These are phyloP conservation scores for Adelges cooleyi DNA, from an alignment of 1,140 invertebrate genomes.

Conservation along the genomic window DNA sequence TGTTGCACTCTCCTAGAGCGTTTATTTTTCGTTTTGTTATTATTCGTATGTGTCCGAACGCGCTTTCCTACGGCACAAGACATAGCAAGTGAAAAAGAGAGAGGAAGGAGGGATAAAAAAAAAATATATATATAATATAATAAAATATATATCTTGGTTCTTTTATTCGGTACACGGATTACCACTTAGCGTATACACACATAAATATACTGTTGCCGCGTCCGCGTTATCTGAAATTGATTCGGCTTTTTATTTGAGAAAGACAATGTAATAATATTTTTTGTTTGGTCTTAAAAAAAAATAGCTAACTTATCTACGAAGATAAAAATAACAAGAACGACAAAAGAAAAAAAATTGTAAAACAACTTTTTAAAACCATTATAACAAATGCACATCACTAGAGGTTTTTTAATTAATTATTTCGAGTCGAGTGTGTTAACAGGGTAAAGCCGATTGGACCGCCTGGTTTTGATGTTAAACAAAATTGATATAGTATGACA, in stretches of 20 bases:
- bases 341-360: conserved; percentile 2
- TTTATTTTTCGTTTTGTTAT: conserved; percentile 17
- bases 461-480: background rate
- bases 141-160: background rate
- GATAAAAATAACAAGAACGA: conserved; percentile 15
- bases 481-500: background rate
- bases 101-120: background rate
- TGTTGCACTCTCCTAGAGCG: conserved; percentile 20
- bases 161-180: conserved; percentile 28
- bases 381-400: background rate
- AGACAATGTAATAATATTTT: conserved; percentile 14
- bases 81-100: background rate
- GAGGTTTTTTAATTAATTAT: conserved; percentile 5
- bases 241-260: conserved; percentile 22
- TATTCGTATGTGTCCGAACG: conserved; percentile 17
- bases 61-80: background rate
- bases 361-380: background rate
- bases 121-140: background rate
- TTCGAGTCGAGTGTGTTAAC: conserved; percentile 6
- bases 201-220: too few species aligned
- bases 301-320: background rate
- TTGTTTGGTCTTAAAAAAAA: conserved; percentile 14
- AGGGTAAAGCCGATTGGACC: background rate
- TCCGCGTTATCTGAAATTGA: conserved; percentile 15
- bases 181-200: conserved; percentile 24